Percentiles rank a stretch among this genome's conserved stretches.
These are phyloP conservation scores for Indicator maculatus DNA, from an alignment of 2,113 vertebrate species.

Conservation along the genomic window DNA sequence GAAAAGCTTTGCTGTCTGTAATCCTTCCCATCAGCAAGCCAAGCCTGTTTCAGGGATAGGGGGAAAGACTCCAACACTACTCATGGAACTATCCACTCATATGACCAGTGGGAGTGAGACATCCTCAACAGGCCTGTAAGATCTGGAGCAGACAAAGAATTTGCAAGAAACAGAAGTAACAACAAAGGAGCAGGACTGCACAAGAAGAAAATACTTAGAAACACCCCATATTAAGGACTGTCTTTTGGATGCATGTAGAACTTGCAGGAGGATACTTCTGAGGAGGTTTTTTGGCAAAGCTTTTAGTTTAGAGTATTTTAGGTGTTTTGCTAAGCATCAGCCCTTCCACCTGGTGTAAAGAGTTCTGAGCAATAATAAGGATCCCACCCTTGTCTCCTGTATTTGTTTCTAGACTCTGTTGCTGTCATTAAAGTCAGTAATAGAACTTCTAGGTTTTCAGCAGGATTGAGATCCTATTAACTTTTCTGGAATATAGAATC, in stretches of 20 bases:
- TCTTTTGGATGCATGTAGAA: not conserved
- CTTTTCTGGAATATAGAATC: not conserved
- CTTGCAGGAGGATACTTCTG: not conserved
- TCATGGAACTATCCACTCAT: not conserved
- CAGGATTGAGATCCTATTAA: not conserved
- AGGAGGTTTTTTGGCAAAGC: not conserved
- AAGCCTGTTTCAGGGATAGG: not conserved
- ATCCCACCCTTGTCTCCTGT: not conserved
- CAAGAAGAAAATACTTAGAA: not conserved
- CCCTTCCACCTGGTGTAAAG: not conserved
- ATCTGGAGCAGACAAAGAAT: not conserved
- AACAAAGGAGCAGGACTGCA: not conserved
- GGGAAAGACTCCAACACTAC: not conserved
- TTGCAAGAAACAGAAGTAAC: not conserved
- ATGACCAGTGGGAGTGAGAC: not conserved
- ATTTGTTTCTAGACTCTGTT: not conserved
- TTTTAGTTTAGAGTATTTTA: not conserved
- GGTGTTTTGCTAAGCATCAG: rapidly evolving
- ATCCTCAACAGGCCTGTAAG: not conserved
- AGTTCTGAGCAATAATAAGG: not conserved
- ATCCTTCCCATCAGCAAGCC: not conserved
- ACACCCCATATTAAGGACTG: not conserved
- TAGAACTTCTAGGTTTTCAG: not conserved
- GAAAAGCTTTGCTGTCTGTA: not conserved
- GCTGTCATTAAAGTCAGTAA: not conserved